Percentiles rank a stretch among this genome's conserved stretches.
These are phyloP conservation scores for Morinoia aosen DNA, from an alignment of 2,888 invertebrate genomes.

Conservation along the genomic window DNA sequence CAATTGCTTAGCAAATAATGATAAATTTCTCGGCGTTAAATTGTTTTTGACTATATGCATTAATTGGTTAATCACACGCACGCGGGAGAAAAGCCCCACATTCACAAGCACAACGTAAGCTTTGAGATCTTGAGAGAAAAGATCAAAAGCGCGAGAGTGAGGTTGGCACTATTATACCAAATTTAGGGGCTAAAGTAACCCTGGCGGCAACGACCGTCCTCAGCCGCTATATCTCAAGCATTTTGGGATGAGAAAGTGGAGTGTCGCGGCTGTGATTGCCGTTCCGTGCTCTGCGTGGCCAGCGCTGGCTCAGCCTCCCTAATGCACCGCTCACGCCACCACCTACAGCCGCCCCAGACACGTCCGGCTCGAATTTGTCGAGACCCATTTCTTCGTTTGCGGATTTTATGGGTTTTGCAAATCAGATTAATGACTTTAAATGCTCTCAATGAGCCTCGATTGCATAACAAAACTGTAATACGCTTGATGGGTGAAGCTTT, in stretches of 20 bases:
- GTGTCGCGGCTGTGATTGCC: slow-evolving; percentile 42
- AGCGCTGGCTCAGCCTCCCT: slow-evolving; percentile 1
- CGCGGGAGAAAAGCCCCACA: background rate
- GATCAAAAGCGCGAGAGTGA: background rate
- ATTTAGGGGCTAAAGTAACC: slow-evolving; percentile 11
- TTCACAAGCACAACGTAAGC: background rate
- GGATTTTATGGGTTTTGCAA: background rate
- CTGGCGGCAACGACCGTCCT: background rate
- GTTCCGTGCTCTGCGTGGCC: slow-evolving; percentile 44
- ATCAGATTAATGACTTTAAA: background rate
- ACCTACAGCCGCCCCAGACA: background rate
- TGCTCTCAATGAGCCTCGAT: background rate
- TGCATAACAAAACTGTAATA: background rate
- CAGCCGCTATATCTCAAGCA: slow-evolving; percentile 46
- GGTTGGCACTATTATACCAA: background rate
- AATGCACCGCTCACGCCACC: slow-evolving; percentile 14
- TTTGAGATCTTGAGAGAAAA: background rate
- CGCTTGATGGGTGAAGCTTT: background rate
- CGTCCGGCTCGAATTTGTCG: background rate
- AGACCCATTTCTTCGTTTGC: background rate
- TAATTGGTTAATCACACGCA: too few species aligned
- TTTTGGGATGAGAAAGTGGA: slow-evolving; percentile 51
- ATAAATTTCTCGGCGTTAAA: too few species aligned
- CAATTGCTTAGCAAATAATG: too few species aligned
- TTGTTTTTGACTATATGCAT: too few species aligned